A percentile compares a stretch with the other conserved stretches of the same genome.
These are phyloP conservation scores for Sparus aurata DNA, from an alignment of 2,797 vertebrate species.

Conservation along the genomic window DNA sequence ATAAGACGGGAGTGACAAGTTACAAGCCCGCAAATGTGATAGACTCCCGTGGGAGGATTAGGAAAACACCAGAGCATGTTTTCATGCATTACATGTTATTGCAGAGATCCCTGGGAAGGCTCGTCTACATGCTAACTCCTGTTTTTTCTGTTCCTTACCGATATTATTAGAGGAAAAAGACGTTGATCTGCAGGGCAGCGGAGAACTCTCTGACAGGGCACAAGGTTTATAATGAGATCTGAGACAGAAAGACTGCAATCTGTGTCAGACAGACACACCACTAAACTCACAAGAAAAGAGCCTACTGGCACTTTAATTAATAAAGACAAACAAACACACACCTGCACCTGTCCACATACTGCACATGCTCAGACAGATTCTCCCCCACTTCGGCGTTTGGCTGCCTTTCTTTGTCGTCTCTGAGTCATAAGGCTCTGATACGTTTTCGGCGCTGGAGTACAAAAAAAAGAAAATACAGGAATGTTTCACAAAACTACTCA, in stretches of 20 bases:
- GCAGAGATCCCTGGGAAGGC: slow-evolving; percentile 75
- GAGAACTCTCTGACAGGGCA: slow-evolving; percentile 37
- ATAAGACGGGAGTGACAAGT: slow-evolving; percentile 69
- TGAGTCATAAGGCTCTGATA: slow-evolving; percentile 64
- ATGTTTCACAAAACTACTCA: slow-evolving; percentile 43
- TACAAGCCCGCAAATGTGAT: slow-evolving; percentile 72
- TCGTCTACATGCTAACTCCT: slow-evolving; percentile 42
- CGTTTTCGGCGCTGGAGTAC: slow-evolving; percentile 36
- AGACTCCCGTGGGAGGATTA: slow-evolving; percentile 76
- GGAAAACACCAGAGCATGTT: slow-evolving; percentile 78
- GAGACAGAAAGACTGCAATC: slow-evolving; percentile 42
- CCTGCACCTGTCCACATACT: slow-evolving; percentile 74
- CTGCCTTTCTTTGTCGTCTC: slow-evolving; percentile 60
- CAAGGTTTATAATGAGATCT: slow-evolving; percentile 54
- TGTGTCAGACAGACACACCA: slow-evolving; percentile 43
- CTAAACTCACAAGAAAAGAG: slow-evolving; percentile 42
- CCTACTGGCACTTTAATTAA: slow-evolving; percentile 73
- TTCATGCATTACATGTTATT: slow-evolving; percentile 74
- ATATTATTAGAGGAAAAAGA: slow-evolving; percentile 36
- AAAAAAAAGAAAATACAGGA: slow-evolving; percentile 21
- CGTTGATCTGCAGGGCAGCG: slow-evolving; percentile 29
- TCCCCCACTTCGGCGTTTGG: slow-evolving; percentile 49
- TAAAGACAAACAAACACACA: slow-evolving; percentile 73
- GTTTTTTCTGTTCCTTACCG: slow-evolving; percentile 62
- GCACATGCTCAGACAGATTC: slow-evolving; percentile 79